Evolutionary conservation across 1,140 invertebrate genomes (phyloP).

Genomic region (Caenorhabditis brenneri): DNA sequence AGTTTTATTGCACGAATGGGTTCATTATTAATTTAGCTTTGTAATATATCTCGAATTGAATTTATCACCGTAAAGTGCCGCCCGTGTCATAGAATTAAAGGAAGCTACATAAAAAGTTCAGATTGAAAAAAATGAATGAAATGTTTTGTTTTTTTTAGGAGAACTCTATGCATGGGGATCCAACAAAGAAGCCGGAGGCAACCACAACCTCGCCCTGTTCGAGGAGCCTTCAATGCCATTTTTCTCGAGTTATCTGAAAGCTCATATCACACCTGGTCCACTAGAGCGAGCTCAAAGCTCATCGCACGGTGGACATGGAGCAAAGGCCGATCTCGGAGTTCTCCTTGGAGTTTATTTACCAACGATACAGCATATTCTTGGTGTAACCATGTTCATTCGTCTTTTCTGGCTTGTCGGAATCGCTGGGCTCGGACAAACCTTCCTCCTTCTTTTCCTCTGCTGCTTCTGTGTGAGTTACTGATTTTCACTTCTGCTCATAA

Average conservation of each 20-base stretch:
- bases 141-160: conserved; percentile 36
- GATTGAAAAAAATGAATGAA: neutral
- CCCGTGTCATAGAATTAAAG: too few species aligned
- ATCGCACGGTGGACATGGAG: conserved; percentile 24
- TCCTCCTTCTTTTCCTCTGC: conserved; percentile 92
- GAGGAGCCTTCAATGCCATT: conserved; percentile 65
- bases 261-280: conserved; percentile 69
- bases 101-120: neutral
- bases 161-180: conserved; percentile 58
- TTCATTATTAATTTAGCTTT: too few species aligned
- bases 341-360: conserved; percentile 96
- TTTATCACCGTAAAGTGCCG: too few species aligned
- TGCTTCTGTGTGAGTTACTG: conserved; percentile 74
- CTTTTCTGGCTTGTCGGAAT: conserved; percentile 98
- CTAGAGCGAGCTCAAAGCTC: conserved; percentile 61
- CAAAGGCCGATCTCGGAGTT: conserved; percentile 79
- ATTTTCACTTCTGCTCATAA: neutral
- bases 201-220: conserved; percentile 63
- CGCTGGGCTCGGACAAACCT: conserved; percentile 88
- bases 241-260: conserved; percentile 60
- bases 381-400: conserved; percentile 97
- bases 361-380: conserved; percentile 99
- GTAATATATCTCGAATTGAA: too few species aligned
- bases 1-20: neutral
- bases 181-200: conserved; percentile 29